Percentiles rank a stretch among this genome's conserved stretches.
Evolutionary conservation across 1,140 invertebrate species (phyloP).

Genomic region (Geopemphigus sp.): DNA sequence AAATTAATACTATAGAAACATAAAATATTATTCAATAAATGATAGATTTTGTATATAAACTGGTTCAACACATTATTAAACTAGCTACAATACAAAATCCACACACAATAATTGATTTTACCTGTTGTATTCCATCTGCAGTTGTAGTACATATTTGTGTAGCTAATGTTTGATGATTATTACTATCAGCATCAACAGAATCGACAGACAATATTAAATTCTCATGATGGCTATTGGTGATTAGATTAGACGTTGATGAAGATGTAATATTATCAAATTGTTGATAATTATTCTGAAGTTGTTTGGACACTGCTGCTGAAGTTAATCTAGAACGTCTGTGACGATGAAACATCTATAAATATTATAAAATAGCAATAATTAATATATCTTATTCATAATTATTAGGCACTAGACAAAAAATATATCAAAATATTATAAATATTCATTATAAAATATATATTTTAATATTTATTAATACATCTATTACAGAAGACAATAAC

Average conservation of each 20-base stretch:
- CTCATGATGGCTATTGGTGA: background rate
- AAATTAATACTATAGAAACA: no score
- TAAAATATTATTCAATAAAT: no score
- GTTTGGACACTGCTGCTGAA: background rate
- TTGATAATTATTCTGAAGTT: background rate
- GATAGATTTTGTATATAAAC: no score
- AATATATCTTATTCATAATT: no score
- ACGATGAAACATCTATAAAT: background rate
- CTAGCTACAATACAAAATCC: no score
- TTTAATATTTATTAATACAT: no score
- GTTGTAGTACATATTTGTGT: conserved; percentile 23
- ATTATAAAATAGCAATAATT: no score
- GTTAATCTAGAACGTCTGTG: background rate
- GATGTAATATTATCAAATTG: conserved; percentile 29
- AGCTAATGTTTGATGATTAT: background rate
- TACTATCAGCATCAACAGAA: background rate
- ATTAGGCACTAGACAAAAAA: no score
- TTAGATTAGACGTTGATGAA: background rate
- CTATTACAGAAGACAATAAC: no score
- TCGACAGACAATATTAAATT: background rate
- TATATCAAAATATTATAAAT: no score
- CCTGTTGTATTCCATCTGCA: background rate
- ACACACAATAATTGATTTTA: background rate
- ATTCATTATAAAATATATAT: no score
- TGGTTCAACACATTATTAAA: no score